Percentiles rank a stretch among this genome's conserved stretches.
Conservation (phyloP, 2,797 vertebrate genomes). For the Danio albolineatus region DNA sequence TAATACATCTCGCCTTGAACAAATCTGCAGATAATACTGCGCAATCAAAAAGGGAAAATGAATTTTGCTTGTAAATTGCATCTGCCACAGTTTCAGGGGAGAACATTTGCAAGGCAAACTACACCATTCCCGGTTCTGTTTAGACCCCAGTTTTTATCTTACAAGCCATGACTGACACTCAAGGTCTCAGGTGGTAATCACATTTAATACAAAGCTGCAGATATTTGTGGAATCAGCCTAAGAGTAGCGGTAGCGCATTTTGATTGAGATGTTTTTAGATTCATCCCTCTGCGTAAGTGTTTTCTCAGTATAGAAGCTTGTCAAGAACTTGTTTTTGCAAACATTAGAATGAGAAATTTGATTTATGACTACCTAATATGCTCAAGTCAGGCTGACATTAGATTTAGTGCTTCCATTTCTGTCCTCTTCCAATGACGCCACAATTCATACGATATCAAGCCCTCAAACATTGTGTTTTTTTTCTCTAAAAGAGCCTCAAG, state of each 20-base stretch:
- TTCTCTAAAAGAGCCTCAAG: conserved; percentile 17
- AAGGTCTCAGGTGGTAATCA: conserved; percentile 39
- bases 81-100: conserved; percentile 43
- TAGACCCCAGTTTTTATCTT: conserved; percentile 9
- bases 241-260: conserved; percentile 12
- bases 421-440: neutral
- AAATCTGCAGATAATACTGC: conserved; percentile 45
- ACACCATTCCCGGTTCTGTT: conserved; percentile 21
- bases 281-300: conserved; percentile 20
- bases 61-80: conserved; percentile 48
- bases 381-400: neutral
- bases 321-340: conserved; percentile 13
- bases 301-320: conserved; percentile 2
- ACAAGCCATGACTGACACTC: conserved; percentile 20
- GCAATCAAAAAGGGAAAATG: conserved; percentile 47
- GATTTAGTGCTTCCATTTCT: conserved; percentile 11
- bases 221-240: conserved; percentile 35
- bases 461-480: neutral
- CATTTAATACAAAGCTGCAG: conserved; percentile 26
- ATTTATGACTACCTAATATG: neutral
- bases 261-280: conserved; percentile 40
- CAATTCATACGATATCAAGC: conserved; percentile 10
- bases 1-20: conserved; percentile 41
- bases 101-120: conserved; percentile 38
- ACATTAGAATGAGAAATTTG: conserved; percentile 11